Percentiles rank a stretch among this genome's conserved stretches.
Evolutionary conservation across 2,888 invertebrate species (phyloP).

Genomic region (Spilosoma lubricipeda): DNA sequence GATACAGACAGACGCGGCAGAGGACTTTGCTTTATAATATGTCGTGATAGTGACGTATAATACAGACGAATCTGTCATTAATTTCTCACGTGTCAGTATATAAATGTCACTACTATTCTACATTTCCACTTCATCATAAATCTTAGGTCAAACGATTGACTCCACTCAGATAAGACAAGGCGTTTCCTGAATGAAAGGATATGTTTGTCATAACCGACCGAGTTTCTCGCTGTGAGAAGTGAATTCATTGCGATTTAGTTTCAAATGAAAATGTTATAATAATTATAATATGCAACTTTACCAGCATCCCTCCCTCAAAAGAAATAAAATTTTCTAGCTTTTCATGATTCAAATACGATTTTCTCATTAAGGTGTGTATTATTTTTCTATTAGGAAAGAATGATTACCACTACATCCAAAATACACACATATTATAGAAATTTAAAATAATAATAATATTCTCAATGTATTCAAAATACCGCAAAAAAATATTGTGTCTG

Average conservation of each 20-base stretch:
- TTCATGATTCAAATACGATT: no score
- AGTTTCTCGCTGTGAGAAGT: neutral
- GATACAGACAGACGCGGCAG: no score
- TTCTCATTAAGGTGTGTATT: no score
- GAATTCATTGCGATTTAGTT: neutral
- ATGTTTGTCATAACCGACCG: neutral
- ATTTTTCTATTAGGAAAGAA: no score
- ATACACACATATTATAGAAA: no score
- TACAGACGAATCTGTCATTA: neutral
- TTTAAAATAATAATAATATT: no score
- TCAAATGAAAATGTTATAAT: neutral
- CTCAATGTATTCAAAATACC: neutral
- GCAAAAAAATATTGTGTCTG: neutral
- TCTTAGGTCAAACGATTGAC: constrained; percentile 8
- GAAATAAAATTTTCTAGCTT: no score
- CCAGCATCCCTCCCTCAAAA: no score
- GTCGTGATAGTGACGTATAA: no score
- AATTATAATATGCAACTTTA: no score
- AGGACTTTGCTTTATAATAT: no score
- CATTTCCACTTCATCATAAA: constrained; percentile 7
- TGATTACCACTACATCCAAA: no score
- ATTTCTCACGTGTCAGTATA: neutral
- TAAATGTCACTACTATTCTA: neutral
- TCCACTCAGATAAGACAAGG: constrained; percentile 9
- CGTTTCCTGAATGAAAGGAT: constrained; percentile 8